Conservation (phyloP, 2,113 vertebrate species). For the Thalassarche chlororhynchos region DNA sequence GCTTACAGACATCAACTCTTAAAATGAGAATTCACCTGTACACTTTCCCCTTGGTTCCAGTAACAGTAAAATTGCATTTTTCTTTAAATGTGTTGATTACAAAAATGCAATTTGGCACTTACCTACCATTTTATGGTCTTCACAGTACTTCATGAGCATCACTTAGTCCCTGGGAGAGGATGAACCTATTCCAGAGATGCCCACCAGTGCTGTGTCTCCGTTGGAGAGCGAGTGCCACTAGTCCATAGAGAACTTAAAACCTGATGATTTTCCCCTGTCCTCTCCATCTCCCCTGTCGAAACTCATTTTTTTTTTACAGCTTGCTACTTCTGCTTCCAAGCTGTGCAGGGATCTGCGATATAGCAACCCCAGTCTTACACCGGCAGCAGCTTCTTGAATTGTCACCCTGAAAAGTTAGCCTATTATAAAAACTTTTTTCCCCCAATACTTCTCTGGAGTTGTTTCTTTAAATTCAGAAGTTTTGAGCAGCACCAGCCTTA, state of each 20-base stretch:
- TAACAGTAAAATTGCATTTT: background rate
- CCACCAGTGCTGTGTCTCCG: background rate
- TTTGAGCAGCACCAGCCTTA: background rate
- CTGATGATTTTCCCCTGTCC: background rate
- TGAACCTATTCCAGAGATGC: background rate
- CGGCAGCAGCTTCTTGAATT: background rate
- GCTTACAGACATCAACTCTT: background rate
- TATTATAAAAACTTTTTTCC: background rate
- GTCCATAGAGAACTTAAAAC: background rate
- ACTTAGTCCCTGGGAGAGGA: background rate
- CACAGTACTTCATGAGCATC: background rate
- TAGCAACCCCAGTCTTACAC: background rate
- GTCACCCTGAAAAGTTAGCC: background rate
- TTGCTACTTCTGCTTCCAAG: background rate
- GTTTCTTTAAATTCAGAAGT: background rate
- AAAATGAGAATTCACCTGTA: background rate
- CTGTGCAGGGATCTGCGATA: background rate
- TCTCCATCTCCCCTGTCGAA: background rate
- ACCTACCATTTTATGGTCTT: background rate
- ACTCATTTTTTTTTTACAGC: background rate
- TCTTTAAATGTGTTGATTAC: background rate
- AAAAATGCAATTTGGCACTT: background rate
- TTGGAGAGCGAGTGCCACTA: background rate
- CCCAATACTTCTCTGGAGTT: background rate
- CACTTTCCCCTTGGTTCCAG: background rate